Percentiles rank a stretch among this genome's conserved stretches.
Conservation (phyloP, 2,797 vertebrate genomes). For the Dromococcyx pavoninus region DNA sequence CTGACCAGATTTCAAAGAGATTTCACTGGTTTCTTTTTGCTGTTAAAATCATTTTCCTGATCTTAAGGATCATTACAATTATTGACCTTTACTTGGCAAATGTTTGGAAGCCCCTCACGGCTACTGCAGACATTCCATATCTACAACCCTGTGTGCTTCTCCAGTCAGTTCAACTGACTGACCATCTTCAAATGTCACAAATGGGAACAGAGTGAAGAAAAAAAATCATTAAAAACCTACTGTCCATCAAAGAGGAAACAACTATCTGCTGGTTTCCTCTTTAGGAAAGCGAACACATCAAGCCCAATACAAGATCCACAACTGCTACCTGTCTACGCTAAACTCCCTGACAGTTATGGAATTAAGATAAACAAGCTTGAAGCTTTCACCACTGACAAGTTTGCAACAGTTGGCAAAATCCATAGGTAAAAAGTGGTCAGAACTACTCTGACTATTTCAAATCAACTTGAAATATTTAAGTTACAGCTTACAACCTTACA, state of each 20-base stretch:
- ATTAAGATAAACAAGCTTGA: neutral
- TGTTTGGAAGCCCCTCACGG: neutral
- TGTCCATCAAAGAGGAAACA: neutral
- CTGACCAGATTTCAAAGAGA: neutral
- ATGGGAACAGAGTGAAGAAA: fast-evolving
- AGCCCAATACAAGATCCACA: neutral
- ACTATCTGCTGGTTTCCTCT: neutral
- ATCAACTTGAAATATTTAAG: neutral
- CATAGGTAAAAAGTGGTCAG: neutral
- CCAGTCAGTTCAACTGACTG: neutral
- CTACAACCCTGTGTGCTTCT: neutral
- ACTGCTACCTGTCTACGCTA: neutral
- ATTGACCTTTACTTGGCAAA: neutral
- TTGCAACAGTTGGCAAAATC: neutral
- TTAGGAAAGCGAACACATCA: neutral
- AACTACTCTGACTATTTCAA: neutral
- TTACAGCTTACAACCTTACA: neutral
- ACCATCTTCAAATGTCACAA: neutral
- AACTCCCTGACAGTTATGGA: neutral
- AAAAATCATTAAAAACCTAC: neutral
- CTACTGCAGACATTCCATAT: neutral
- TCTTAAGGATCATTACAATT: neutral
- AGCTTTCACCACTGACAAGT: neutral
- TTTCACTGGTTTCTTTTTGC: neutral
- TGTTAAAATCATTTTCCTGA: neutral